Evolutionary conservation across 2,797 vertebrate genomes (phyloP).

Genomic region (Poeciliopsis paucimaculata): DNA sequence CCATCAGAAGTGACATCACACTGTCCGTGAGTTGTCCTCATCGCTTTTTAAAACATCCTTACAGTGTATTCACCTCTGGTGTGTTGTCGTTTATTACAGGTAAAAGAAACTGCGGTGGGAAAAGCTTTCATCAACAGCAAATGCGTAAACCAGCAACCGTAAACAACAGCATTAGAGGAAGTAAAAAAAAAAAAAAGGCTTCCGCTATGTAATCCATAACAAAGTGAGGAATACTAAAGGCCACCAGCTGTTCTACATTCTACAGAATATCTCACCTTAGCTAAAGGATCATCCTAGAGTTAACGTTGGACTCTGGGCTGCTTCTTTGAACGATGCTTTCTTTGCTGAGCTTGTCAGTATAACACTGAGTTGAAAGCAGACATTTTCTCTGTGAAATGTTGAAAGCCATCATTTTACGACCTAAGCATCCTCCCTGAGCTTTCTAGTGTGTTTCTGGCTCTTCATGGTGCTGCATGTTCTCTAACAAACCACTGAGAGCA

Average conservation of each 20-base stretch:
- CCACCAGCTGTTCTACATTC: not conserved
- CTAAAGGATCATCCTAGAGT: not conserved
- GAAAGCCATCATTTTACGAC: not conserved
- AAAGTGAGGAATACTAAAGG: not conserved
- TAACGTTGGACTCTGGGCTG: not conserved
- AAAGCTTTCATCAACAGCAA: not conserved
- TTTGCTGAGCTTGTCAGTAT: not conserved
- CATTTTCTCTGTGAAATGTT: not conserved
- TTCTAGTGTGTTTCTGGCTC: not conserved
- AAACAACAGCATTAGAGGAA: not conserved
- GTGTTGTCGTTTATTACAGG: not conserved
- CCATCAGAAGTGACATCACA: not conserved
- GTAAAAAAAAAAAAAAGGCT: not conserved
- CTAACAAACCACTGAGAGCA: not conserved
- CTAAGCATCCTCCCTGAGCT: not conserved
- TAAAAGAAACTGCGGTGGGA: not conserved
- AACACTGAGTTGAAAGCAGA: not conserved
- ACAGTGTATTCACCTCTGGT: not conserved
- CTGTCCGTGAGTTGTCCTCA: not conserved
- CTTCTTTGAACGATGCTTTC: not conserved
- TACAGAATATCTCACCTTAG: not conserved
- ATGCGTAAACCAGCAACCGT: not conserved
- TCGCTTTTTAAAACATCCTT: not conserved
- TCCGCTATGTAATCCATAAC: not conserved
- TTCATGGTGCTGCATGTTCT: not conserved